phyloP scores from a whole-genome alignment of 1,140 invertebrate species.

The Coenobita brevimanus region DNA sequence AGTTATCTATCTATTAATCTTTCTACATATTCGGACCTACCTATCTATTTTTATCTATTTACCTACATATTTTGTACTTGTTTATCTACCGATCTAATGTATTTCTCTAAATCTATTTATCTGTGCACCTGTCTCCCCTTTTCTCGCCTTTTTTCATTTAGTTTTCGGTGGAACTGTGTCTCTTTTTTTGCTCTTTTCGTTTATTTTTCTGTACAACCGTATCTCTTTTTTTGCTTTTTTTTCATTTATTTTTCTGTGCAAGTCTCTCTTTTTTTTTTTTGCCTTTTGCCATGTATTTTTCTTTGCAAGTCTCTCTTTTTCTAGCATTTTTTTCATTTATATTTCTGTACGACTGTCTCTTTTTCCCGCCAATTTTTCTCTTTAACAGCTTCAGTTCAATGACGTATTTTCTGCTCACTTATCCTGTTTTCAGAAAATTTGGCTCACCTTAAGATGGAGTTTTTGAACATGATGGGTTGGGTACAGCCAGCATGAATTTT shows the following conservation, averaged over 20 bases:
- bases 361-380: neutral
- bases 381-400: neutral
- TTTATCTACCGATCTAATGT: too few species aligned
- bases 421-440: neutral
- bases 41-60: neutral
- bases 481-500: too few species aligned
- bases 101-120: too few species aligned
- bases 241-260: neutral
- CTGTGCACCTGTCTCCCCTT: neutral
- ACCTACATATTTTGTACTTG: neutral
- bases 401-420: neutral
- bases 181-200: neutral
- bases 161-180: neutral
- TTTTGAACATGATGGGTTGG: too few species aligned
- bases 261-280: slow-evolving; percentile 1
- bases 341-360: neutral
- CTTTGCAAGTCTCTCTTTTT: neutral
- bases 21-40: neutral
- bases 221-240: neutral
- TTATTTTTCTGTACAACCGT: neutral
- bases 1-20: neutral
- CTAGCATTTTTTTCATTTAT: slow-evolving; percentile 20
- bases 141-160: neutral
- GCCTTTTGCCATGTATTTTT: neutral
- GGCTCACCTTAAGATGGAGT: neutral